phyloP scores from a whole-genome alignment of 2,797 vertebrate genomes.

The Geotrypetes seraphini region DNA sequence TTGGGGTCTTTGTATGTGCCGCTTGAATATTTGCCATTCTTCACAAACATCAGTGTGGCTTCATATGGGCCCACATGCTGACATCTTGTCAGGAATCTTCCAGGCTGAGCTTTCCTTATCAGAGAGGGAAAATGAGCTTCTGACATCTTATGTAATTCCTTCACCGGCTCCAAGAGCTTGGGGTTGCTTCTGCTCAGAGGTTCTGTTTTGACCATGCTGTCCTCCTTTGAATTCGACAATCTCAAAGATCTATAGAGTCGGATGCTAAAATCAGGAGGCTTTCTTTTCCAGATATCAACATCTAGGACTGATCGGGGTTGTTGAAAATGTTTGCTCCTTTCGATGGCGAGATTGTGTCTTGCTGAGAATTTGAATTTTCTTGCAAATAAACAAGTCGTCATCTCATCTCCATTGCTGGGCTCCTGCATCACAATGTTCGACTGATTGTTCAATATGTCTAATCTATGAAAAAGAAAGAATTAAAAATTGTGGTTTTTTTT shows the following conservation, averaged over 20 bases:
- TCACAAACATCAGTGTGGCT: slow-evolving; percentile 44
- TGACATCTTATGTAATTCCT: slow-evolving; percentile 5
- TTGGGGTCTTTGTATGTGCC: slow-evolving; percentile 42
- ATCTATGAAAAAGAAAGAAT: too few relatives aligned
- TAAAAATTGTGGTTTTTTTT: too few relatives aligned
- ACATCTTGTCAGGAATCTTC: slow-evolving; percentile 35
- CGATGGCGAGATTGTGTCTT: background rate
- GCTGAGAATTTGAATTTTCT: slow-evolving; percentile 1
- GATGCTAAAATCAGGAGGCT: slow-evolving; percentile 50
- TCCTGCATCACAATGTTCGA: too few relatives aligned
- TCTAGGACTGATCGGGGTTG: background rate
- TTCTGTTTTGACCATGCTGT: slow-evolving; percentile 1
- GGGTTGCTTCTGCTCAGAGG: background rate
- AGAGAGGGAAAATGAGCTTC: slow-evolving; percentile 9
- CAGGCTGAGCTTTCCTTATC: background rate
- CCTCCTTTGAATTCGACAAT: slow-evolving; percentile 18
- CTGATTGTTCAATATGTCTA: too few relatives aligned
- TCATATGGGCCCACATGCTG: slow-evolving; percentile 30
- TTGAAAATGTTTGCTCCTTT: background rate
- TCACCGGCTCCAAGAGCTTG: background rate
- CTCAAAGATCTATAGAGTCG: slow-evolving; percentile 26
- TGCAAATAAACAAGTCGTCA: background rate
- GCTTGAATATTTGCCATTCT: slow-evolving; percentile 31
- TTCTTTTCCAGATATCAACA: slow-evolving; percentile 23
- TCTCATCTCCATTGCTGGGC: background rate